Base-by-base conservation (phyloP, 1,140 invertebrate species). In the Homarus americanus region DNA sequence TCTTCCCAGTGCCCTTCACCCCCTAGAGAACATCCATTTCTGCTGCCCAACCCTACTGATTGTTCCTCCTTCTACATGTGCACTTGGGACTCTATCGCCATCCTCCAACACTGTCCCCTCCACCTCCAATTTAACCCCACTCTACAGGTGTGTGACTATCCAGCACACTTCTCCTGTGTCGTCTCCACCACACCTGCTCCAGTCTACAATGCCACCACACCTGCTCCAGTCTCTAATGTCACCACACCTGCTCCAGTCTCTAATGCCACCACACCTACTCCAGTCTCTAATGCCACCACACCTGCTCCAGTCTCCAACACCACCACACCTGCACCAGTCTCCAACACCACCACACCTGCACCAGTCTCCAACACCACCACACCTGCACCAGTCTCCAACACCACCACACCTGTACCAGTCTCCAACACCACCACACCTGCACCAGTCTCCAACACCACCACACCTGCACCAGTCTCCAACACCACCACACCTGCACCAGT, bases 61-160 rank as follows among this genome's bases (percentile, higher is more conserved):
- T 82, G 79, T 28, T 41, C 41, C 41, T 82, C 79, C 41, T 82
- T 53, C 79, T 82, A 82, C 79, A 82, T 82, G 79, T 82, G 79
- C 28, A 82, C 44, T 44, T 82, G 79, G 79, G 41, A 58, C 2
- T 32, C 79, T 0, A 15, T 49, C 44, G 79, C 79, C 53, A 1
- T 58, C 24, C 7, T 82, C 24, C 40, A 49, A 32, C n/a, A 49
- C 49, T 82, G 79, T 20, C 49, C 79, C 10, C 1, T 2, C 2
- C 38, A 0, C n/a, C 49, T 82, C 2, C 41, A 82, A 0, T 82
- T 82, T 36, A 82, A 58, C 44, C 38, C 49, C 5, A 0, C 1
- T 2, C 5, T 82, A 4, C n/a, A 82, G 49, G 32, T 34, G 24
- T 82, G 79, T 49, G 79, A 82, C 79, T 28, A 58, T 49, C 79